Evolutionary conservation across 2,797 vertebrate species (phyloP).

Genomic region (Dicrostonyx torquatus): DNA sequence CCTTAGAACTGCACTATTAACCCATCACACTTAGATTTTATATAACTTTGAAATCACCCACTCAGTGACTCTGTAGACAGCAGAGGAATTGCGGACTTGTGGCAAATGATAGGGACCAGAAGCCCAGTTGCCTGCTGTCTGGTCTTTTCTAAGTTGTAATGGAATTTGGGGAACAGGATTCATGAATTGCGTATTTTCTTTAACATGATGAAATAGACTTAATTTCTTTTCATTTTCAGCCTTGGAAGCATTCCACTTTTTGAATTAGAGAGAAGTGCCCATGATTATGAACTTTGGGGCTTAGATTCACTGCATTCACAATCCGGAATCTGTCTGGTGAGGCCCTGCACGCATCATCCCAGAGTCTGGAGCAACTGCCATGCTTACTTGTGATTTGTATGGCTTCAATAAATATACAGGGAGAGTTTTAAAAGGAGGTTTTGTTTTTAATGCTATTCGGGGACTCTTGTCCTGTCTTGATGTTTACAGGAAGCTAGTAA

Average conservation of each 20-base stretch:
- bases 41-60: constrained; percentile 80
- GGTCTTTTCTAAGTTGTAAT: not conserved
- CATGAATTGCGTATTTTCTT: constrained; percentile 9
- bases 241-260: not conserved
- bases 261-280: constrained; percentile 23
- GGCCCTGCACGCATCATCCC: not conserved
- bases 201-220: constrained; percentile 19
- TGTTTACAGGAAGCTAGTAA: constrained; percentile 29
- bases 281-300: not conserved
- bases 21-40: constrained; percentile 74
- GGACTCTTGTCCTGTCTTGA: not conserved
- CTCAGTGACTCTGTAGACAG: constrained; percentile 71
- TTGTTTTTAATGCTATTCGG: not conserved
- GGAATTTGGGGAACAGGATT: not conserved
- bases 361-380: not conserved
- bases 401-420: constrained; percentile 31
- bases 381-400: constrained; percentile 9
- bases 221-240: constrained; percentile 43
- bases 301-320: constrained; percentile 33
- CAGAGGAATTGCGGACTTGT: constrained; percentile 77
- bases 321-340: not conserved
- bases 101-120: constrained; percentile 22
- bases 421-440: not conserved
- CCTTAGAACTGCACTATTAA: constrained; percentile 80
- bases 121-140: not conserved